Evolutionary conservation across 1,140 invertebrate genomes (phyloP), one percentile per base, ranked within the genome.

Genomic region (Glossosoma conforme): DNA sequence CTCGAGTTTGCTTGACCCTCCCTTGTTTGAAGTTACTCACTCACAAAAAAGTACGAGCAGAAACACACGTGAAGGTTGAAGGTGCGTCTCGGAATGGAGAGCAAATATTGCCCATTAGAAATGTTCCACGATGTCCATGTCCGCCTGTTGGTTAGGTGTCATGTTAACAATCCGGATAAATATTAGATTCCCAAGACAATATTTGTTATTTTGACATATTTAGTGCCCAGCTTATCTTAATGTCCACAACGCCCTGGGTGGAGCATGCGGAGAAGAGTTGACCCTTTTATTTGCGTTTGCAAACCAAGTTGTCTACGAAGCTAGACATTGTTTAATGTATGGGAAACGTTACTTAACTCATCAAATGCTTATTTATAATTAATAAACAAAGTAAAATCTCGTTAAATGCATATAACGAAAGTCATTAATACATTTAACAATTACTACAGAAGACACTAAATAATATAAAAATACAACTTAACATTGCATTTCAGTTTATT

Each of bases 181-280:
- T 56, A 56, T 50, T 55, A 37, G 22, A 44, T 43, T 36, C 33
- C 40, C 21, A 45, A 36, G 45, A 50, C 45, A 43, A 50, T 55
- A 50, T 55, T 55, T 55, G 42, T 42, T 48, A 50, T 55, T 55
- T 55, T 55, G 53, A 50, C 53, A 55, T 50, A 43, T 50, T 53
- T 44, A 53, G 43, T 42, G 43, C 44, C 43, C 25, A 44, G 8
- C 38, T 53, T 53, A 53, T 53, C 44, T 47, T 18, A 21, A 28
- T 25, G 43, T 36, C 45, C 36, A 53, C 30, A 45, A 17, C n/a
- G 43, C 30, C 33, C 32, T 18, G 22, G 28, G 30, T 30, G 19
- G n/a, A n/a, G 18, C 25, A 17, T 18, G 14, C 20, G 32, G 22
- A 38, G 18, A 32, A 18, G 21, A 22, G 36, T 44, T 52, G 38